phyloP scores from a whole-genome alignment of 2,113 vertebrate genomes.

The Chinchilla lanigera region DNA sequence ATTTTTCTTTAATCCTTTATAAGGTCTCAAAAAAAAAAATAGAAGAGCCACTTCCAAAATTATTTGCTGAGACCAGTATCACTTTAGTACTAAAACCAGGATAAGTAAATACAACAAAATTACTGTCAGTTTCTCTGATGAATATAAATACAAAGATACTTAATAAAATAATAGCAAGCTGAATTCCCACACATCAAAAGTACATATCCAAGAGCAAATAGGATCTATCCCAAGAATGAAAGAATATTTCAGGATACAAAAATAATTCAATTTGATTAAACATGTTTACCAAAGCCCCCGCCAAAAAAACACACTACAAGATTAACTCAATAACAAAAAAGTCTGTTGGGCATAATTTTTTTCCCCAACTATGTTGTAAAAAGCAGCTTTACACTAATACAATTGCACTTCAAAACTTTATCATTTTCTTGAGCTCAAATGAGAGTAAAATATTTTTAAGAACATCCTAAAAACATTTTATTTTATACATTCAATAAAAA shows the following conservation, averaged over 20 bases:
- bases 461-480: not conserved
- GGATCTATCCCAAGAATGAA: not conserved
- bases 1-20: not conserved
- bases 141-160: not conserved
- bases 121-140: not conserved
- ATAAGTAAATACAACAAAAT: not conserved
- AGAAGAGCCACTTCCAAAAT: not conserved
- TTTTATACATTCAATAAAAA: conserved; percentile 13
- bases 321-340: not conserved
- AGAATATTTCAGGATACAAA: not conserved
- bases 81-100: not conserved
- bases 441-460: conserved; percentile 1
- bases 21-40: not conserved
- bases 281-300: not conserved
- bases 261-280: not conserved
- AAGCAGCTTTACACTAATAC: not conserved
- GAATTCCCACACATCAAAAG: not conserved
- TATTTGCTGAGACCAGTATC: not conserved
- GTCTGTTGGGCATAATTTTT: not conserved
- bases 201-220: not conserved
- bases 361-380: not conserved
- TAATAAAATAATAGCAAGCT: not conserved
- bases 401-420: not conserved
- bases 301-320: not conserved
- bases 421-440: not conserved